Evolutionary conservation across 2,113 vertebrate genomes (phyloP).

Genomic region (Caranx melampygus): DNA sequence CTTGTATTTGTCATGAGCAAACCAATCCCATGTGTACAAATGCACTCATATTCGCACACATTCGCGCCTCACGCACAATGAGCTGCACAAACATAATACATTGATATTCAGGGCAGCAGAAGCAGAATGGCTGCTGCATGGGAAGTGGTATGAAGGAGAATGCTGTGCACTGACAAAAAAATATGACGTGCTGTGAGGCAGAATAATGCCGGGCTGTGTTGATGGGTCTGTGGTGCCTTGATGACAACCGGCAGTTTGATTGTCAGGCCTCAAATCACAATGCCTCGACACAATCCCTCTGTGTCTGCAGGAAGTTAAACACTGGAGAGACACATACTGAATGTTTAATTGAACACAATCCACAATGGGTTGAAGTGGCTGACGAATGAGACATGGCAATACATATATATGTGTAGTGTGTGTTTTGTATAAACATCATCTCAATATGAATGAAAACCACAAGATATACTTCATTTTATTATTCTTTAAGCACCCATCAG

Average conservation of each 20-base stretch:
- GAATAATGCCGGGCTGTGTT: conserved; percentile 44
- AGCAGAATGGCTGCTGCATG: conserved; percentile 44
- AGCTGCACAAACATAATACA: conserved; percentile 51
- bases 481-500: neutral
- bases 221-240: conserved; percentile 25
- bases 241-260: conserved; percentile 54
- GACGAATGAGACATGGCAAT: neutral
- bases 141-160: conserved; percentile 23
- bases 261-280: conserved; percentile 51
- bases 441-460: neutral
- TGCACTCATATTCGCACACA: neutral
- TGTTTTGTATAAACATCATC: neutral
- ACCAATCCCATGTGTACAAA: conserved; percentile 6
- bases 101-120: conserved; percentile 64
- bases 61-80: conserved; percentile 17
- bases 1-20: conserved; percentile 5
- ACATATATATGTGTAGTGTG: neutral
- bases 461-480: neutral
- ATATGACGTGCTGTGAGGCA: conserved; percentile 37
- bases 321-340: conserved; percentile 11
- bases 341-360: neutral
- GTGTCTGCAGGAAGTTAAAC: conserved; percentile 14
- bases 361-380: neutral
- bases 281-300: neutral
- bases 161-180: conserved; percentile 44